Evolutionary conservation across 2,888 invertebrate species (phyloP), one percentile per base, ranked within the genome.

Genomic region (Nudaria mundana): DNA sequence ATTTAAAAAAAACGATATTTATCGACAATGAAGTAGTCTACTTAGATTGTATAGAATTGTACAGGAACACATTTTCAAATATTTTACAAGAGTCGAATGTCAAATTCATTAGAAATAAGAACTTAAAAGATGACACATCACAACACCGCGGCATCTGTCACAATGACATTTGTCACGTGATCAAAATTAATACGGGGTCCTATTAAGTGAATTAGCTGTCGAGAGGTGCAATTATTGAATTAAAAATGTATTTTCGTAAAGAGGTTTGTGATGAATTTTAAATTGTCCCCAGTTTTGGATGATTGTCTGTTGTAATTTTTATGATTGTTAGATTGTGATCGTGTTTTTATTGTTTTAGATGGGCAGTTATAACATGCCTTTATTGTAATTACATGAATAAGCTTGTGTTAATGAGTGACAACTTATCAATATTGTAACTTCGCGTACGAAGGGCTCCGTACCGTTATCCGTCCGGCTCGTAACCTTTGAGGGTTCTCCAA

Each of bases 161-260:
- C 57, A 58, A 43, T 76, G 85, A 81, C 80, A 78, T 79, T 83
- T 86, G 87, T 86, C 85, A 86, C 81, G 82, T 84, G 84, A 87
- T 83, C 80, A 73, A 63, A 71, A 68, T 76, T 71, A 78, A 84
- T 77, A 70, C 69, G 70, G 46, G 60, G 42, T 43, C 42, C 71
- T 67, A 76, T 81, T 77, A 77, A 58, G 58, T 55, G 62, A 73
- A 71, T 71, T 67, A 60, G 62, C 62, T 52, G 43, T 32, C 56
- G 52, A 48, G 63, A 72, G 68, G 65, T 72, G 76, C 76, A 85
- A 88, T 88, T 87, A 87, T 74, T 63, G 63, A 80, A 85, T 87
- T 84, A 86, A 87, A 86, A 86, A 81, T 75, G 69, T 77, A 83
- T 87, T 86, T 76, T 68, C 69, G 48, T 56, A 65, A 79, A 80